phyloP scores from a whole-genome alignment of 2,797 vertebrate genomes.

The Melanotaenia trifasciata region DNA sequence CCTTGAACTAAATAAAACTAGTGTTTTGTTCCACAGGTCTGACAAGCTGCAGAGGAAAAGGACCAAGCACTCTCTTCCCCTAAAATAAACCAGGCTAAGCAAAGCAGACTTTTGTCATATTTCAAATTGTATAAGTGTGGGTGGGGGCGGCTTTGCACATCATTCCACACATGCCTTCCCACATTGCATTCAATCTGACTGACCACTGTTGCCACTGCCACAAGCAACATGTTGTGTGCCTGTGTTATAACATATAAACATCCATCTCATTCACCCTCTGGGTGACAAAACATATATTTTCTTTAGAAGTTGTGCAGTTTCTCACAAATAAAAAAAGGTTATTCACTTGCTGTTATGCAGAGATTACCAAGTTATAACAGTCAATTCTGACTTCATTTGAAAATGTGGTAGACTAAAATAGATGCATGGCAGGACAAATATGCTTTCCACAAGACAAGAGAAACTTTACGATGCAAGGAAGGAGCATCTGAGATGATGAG shows the following conservation, averaged over 20 bases:
- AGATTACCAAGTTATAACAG: background rate
- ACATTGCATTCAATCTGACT: constrained; percentile 43
- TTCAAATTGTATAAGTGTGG: constrained; percentile 60
- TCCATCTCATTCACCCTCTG: background rate
- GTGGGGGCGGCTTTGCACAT: constrained; percentile 55
- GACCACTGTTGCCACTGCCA: constrained; percentile 48
- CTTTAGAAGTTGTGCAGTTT: background rate
- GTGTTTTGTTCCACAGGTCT: constrained; percentile 26
- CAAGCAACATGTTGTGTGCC: constrained; percentile 42
- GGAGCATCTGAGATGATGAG: background rate
- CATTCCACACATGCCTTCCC: constrained; percentile 71
- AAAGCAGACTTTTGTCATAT: constrained; percentile 59
- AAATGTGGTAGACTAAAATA: background rate
- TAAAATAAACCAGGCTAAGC: constrained; percentile 61
- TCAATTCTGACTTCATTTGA: background rate
- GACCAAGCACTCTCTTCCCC: constrained; percentile 27
- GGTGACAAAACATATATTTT: background rate
- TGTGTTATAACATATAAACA: constrained; percentile 16
- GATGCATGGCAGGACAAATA: background rate
- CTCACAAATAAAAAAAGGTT: background rate
- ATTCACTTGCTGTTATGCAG: background rate
- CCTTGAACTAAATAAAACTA: constrained; percentile 29
- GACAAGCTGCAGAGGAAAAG: constrained; percentile 20
- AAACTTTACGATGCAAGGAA: background rate
- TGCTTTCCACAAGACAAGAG: background rate